Base-by-base conservation (phyloP, 2,888 invertebrate species). In the Drosophila imparisetae region DNA sequence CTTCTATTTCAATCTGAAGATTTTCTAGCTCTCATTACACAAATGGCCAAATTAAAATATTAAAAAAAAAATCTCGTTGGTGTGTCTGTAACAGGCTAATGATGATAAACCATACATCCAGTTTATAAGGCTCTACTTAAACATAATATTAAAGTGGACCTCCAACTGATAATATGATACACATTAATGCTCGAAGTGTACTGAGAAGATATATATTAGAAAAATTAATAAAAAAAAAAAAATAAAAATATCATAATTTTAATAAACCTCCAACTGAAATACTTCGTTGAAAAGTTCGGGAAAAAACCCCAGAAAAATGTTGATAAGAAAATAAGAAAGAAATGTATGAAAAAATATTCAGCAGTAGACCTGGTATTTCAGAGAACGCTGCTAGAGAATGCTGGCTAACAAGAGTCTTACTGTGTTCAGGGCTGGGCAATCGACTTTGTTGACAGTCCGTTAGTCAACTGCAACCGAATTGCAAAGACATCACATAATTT, bases 1-100 rank as follows among this genome's bases (percentile, higher is more conserved):
- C 53, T 91, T 95, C 48, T 93, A 91, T 78, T 95, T 95, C 78
- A 95, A 95, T 91, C 95, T 95, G 0, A 95, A 95, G 21, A 42
- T 42, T 42, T 42, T 42, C 21, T 5, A 42, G 21, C 21, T 11
- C 21, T 5, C n/a, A 10, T 40, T 40, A 4, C n/a, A n/a, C 40
- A 40, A 40, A 40, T 8, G 40, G 5, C 11, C 21, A 7, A 7
- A 21, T 15, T 21, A 45, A 45, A 45, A 21, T 15, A 21, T 21
- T 42, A 1, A 0, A 5, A 42, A 2, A n/a, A 40, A 42, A 21
- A 11, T 11, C 1, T 21, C 2, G n/a, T 40, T 10, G 2, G n/a
- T n/a, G 40, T 1, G 4, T 40, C 4, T n/a, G n/a, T n/a, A n/a
- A n/a, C n/a, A 40, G n/a, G 10, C 42, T 21, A 13, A 45, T 21